Conservation (phyloP, 2,113 vertebrate genomes). For the Microcebus lehilahytsara region DNA sequence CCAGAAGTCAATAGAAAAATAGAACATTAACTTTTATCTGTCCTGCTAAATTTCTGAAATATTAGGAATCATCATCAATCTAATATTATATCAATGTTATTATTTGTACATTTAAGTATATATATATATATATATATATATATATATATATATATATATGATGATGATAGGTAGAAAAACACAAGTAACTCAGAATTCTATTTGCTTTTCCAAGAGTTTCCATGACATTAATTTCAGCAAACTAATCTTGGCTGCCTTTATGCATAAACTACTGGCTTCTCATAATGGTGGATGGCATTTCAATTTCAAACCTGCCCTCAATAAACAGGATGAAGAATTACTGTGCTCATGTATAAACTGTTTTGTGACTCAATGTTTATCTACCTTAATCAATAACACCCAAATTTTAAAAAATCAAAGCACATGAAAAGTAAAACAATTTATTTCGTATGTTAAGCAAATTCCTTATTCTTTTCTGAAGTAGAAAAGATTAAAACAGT, state of each 20-base stretch:
- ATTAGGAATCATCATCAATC: not conserved
- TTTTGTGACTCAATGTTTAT: conserved; percentile 64
- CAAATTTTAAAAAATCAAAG: conserved; percentile 30
- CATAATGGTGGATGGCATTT: conserved; percentile 52
- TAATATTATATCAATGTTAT: not conserved
- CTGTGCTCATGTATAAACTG: conserved; percentile 40
- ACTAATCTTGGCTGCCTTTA: conserved; percentile 6
- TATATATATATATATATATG: not conserved
- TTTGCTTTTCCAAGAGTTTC: conserved; percentile 46
- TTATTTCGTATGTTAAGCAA: conserved; percentile 66
- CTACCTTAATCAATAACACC: conserved; percentile 57
- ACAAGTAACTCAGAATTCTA: not conserved
- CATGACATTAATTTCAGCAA: conserved; percentile 5
- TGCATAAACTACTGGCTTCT: conserved; percentile 40
- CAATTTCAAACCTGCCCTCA: conserved; percentile 65
- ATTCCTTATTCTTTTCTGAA: conserved; percentile 56
- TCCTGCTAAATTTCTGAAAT: conserved; percentile 17
- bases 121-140: not conserved
- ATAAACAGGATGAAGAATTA: conserved; percentile 65
- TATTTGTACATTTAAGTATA: not conserved
- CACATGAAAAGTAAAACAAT: conserved; percentile 46
- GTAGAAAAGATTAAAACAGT: conserved; percentile 35
- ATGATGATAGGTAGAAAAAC: not conserved
- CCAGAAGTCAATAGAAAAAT: not conserved
- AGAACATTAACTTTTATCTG: not conserved